phyloP scores from a whole-genome alignment of 2,113 vertebrate species.

The Etia nguti region DNA sequence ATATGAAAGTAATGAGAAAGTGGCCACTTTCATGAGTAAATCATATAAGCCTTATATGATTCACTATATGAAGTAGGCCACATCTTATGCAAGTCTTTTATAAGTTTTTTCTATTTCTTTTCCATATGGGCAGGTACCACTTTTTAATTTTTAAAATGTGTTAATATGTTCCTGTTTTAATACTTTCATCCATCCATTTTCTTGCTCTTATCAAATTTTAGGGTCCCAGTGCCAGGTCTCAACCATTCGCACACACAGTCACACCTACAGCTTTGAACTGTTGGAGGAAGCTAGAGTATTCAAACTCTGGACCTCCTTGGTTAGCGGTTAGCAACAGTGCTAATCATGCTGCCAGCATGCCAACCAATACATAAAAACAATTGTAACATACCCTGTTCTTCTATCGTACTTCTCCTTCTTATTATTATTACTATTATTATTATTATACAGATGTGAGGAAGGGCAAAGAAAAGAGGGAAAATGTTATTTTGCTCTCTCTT shows the following conservation, averaged over 20 bases:
- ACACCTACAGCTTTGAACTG: background rate
- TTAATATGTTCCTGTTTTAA: background rate
- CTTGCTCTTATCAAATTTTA: background rate
- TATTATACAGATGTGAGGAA: background rate
- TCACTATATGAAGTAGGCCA: no score
- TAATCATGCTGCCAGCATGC: background rate
- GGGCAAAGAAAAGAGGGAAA: background rate
- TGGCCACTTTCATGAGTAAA: no score
- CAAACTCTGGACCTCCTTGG: background rate
- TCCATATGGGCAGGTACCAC: no score
- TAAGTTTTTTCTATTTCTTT: no score
- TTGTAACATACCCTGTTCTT: background rate
- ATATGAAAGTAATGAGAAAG: no score
- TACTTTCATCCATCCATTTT: background rate
- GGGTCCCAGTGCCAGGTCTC: background rate
- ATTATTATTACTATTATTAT: background rate
- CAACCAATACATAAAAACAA: background rate
- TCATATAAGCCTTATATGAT: no score
- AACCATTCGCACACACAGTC: background rate
- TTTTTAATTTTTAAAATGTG: background rate
- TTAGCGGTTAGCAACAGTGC: background rate
- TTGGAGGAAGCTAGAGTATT: rapidly evolving
- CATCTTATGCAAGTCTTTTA: no score
- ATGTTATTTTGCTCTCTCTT: background rate
- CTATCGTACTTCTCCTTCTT: background rate